These are phyloP conservation scores for Ascidia mentula DNA, from an alignment of 23 tunicate species.

Conservation along the genomic window DNA sequence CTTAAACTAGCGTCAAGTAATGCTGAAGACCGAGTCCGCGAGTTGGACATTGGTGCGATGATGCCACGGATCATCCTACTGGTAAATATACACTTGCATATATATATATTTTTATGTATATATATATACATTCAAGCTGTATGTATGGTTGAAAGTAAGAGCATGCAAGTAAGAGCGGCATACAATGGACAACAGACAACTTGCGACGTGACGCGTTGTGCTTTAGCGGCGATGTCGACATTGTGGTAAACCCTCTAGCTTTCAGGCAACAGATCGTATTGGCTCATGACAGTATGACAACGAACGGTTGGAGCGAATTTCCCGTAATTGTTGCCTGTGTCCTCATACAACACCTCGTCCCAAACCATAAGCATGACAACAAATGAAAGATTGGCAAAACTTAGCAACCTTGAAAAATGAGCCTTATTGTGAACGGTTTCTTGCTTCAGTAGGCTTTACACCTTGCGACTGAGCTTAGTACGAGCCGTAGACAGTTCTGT, in stretches of 20 bases:
- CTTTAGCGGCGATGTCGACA: conserved; percentile 4
- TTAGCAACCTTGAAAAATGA: background rate
- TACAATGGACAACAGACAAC: conserved; percentile 8
- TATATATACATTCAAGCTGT: no score
- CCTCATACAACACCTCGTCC: background rate
- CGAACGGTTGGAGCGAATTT: background rate
- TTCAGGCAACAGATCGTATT: background rate
- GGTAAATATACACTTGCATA: no score
- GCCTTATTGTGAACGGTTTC: background rate
- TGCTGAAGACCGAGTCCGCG: no score
- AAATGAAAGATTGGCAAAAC: background rate
- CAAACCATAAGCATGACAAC: background rate
- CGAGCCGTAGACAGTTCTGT: background rate
- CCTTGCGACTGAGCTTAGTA: background rate
- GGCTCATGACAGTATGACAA: background rate
- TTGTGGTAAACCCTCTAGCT: background rate
- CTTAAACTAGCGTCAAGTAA: no score
- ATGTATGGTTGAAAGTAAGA: background rate
- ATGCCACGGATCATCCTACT: no score
- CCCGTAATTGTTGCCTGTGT: background rate
- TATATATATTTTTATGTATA: no score
- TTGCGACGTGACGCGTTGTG: background rate
- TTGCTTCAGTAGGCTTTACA: conserved; percentile 6
- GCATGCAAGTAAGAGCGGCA: background rate
- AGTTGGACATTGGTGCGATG: no score